A percentile compares a stretch with the other conserved stretches of the same genome.
Conservation (phyloP, 2,888 invertebrate genomes). For the Macaria liturata region DNA sequence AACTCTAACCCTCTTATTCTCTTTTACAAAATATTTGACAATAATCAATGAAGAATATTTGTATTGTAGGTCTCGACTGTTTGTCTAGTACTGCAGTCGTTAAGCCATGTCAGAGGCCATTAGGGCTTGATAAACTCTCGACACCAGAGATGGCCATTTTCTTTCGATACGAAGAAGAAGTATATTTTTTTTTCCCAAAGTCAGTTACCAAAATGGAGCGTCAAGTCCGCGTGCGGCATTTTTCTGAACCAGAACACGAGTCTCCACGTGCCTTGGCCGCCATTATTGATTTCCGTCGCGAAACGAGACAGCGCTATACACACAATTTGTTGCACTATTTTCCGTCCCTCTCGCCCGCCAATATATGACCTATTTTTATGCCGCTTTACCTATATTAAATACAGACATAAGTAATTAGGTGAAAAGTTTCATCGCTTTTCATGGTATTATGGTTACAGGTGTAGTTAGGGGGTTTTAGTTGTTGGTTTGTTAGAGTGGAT, state of each 20-base stretch:
- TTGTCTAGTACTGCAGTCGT: too few relatives aligned
- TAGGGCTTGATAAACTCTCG: too few relatives aligned
- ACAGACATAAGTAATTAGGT: conserved; percentile 79
- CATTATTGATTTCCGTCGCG: conserved; percentile 82
- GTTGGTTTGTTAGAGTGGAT: not conserved
- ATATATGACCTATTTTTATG: conserved; percentile 84
- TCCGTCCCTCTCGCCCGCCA: conserved; percentile 70
- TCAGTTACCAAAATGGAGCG: conserved; percentile 35
- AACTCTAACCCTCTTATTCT: too few relatives aligned
- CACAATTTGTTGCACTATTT: conserved; percentile 82
- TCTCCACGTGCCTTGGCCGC: conserved; percentile 78
- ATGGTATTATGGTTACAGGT: conserved; percentile 49
- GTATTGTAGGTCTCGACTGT: too few relatives aligned
- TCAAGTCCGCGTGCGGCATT: conserved; percentile 57
- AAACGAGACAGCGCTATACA: conserved; percentile 69
- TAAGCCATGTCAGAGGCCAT: too few relatives aligned
- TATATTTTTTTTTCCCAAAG: too few relatives aligned
- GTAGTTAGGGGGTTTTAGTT: conserved; percentile 25
- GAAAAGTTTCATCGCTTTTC: conserved; percentile 64
- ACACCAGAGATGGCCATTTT: too few relatives aligned
- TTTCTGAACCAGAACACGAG: conserved; percentile 67
- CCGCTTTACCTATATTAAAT: conserved; percentile 79
- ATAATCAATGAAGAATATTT: too few relatives aligned
- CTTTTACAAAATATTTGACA: too few relatives aligned
- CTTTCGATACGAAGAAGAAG: too few relatives aligned